A percentile compares a stretch with the other conserved stretches of the same genome.
phyloP scores from a whole-genome alignment of 2,797 vertebrate species.

The Iguana delicatissima region DNA sequence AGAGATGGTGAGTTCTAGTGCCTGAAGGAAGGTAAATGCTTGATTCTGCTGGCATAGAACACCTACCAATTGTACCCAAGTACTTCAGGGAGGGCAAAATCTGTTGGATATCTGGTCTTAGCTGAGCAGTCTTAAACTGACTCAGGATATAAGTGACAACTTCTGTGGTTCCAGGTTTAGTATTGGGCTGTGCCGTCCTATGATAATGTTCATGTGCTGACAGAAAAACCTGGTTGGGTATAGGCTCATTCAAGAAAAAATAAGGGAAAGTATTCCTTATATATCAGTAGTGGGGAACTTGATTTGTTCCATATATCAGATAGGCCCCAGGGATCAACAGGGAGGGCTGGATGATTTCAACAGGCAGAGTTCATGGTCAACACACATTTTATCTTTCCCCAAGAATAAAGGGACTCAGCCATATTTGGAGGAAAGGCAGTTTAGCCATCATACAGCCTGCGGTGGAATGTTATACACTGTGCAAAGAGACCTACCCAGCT shows the following conservation, averaged over 20 bases:
- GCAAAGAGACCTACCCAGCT: no score
- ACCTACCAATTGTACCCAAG: not conserved
- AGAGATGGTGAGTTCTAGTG: not conserved
- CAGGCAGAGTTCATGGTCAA: no score
- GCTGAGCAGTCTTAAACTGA: not conserved
- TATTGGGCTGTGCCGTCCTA: not conserved
- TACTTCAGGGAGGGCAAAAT: not conserved
- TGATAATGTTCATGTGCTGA: not conserved
- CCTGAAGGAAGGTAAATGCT: not conserved
- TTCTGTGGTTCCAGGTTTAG: not conserved
- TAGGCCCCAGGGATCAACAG: no score
- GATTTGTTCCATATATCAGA: no score
- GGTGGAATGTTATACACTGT: no score
- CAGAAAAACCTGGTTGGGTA: not conserved
- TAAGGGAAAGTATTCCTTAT: no score
- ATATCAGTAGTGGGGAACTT: no score
- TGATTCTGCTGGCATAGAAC: not conserved
- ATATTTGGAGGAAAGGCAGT: no score
- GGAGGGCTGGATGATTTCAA: no score
- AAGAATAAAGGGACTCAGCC: no score
- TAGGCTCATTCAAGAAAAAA: not conserved
- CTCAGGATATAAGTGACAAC: not conserved
- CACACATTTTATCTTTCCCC: no score
- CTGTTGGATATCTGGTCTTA: not conserved
- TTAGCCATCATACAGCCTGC: no score